Base-by-base conservation (phyloP, 2,888 invertebrate species). In the Troides oblongomaculatus region DNA sequence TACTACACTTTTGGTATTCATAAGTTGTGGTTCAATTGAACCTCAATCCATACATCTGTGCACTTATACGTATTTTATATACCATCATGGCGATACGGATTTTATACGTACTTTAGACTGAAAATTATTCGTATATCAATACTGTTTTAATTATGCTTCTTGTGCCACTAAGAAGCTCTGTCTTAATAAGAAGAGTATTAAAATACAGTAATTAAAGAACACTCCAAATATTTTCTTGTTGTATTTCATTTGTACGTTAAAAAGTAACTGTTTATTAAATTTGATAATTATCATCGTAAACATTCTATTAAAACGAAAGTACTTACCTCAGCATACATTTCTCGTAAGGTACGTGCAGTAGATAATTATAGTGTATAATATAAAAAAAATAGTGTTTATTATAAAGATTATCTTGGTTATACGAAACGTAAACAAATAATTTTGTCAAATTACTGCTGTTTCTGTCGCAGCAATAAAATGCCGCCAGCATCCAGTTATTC, bases 381-480 rank as follows among this genome's bases (percentile, higher is more conserved):
- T 6, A 3, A n/a, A 53, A 53, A 12, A 7, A 10, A 12, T 1
- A 0, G n/a, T 53, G 18, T n/a, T 58, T 58, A 8, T 58, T 58
- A 58, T 58, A 23, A 58, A 58, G 23, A 23, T 8, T 58, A 10
- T 58, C 12, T 14, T 14, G 8, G 10, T 21, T 58, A 10, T 58
- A n/a, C 23, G 23, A 23, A 58, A 12, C 57, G 57, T 8, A 62
- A 43, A 62, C 8, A 63, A 30, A 63, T 63, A 58, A 43, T 8
- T 66, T 64, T 68, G 66, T 73, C 68, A 65, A 62, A 57, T 62
- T 66, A 25, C 17, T 60, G 30, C 39, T 10, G 46, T 23, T 53
- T 58, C 61, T 58, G 17, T 61, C 66, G 60, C 65, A 69, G 69
- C 72, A 71, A 73, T 71, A 70, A 70, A 74, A 72, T 69, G 71